These are phyloP conservation scores for Lepidotrigona ventralis DNA, from an alignment of 1,140 invertebrate species.

Conservation along the genomic window DNA sequence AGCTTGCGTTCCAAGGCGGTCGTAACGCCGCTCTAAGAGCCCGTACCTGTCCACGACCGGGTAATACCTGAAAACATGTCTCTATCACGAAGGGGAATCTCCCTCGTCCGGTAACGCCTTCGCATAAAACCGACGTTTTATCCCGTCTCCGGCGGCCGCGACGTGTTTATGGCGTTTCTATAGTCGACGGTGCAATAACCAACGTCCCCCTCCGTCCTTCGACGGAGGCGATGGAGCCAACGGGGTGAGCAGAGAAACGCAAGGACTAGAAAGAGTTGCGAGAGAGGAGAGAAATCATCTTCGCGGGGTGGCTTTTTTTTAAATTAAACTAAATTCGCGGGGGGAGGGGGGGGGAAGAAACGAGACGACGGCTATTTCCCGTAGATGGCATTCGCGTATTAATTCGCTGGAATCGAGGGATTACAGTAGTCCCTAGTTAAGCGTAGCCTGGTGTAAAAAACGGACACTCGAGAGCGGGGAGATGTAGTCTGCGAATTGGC, in stretches of 20 bases:
- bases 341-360: too few species aligned
- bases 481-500: too few species aligned
- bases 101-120: slow-evolving; percentile 69
- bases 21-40: slow-evolving; percentile 77
- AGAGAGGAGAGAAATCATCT: slow-evolving; percentile 50
- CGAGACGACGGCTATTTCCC: slow-evolving; percentile 57
- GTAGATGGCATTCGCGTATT: too few species aligned
- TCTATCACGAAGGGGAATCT: slow-evolving; percentile 77
- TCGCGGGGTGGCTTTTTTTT: slow-evolving; percentile 58
- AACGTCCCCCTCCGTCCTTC: slow-evolving; percentile 27
- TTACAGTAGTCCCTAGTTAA: too few species aligned
- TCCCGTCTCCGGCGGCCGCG: slow-evolving; percentile 69
- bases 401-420: too few species aligned
- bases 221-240: not conserved
- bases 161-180: slow-evolving; percentile 76
- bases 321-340: slow-evolving; percentile 57
- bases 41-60: slow-evolving; percentile 77
- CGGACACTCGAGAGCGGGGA: too few species aligned
- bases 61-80: slow-evolving; percentile 80
- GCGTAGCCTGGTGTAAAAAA: too few species aligned
- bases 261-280: not conserved
- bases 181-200: slow-evolving; percentile 68
- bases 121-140: slow-evolving; percentile 79
- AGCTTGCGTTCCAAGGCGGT: slow-evolving; percentile 70
- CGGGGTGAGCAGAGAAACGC: too few species aligned